phyloP scores from a whole-genome alignment of 2,888 invertebrate species.

The Eulithis testata region DNA sequence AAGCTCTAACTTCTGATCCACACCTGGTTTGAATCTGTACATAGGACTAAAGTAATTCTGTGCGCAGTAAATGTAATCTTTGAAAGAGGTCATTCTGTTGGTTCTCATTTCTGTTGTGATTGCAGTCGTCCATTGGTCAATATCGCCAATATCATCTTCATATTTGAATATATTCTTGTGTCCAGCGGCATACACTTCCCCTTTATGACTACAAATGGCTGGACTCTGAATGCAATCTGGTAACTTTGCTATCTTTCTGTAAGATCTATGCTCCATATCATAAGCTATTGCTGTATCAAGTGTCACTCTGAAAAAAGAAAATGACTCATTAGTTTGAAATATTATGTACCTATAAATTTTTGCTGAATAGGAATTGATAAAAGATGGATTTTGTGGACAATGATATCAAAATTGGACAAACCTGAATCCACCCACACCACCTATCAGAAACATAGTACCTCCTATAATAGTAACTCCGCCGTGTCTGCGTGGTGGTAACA shows the following conservation, averaged over 20 bases:
- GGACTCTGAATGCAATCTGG: slow-evolving; percentile 72
- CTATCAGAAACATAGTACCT: slow-evolving; percentile 65
- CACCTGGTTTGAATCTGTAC: slow-evolving; percentile 64
- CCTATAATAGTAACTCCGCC: slow-evolving; percentile 62
- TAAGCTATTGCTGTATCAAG: slow-evolving; percentile 64
- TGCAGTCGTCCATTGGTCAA: slow-evolving; percentile 57
- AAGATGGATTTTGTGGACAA: too few relatives aligned
- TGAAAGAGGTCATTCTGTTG: slow-evolving; percentile 62
- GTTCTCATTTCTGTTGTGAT: slow-evolving; percentile 56
- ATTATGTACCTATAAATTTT: background rate
- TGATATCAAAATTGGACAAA: slow-evolving; percentile 48
- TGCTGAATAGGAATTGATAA: too few relatives aligned
- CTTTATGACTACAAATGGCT: slow-evolving; percentile 63
- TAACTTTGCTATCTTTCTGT: slow-evolving; percentile 59
- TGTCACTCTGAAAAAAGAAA: slow-evolving; percentile 59
- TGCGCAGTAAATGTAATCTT: slow-evolving; percentile 66
- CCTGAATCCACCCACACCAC: slow-evolving; percentile 78
- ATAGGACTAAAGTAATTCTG: slow-evolving; percentile 67
- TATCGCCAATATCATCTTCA: slow-evolving; percentile 52
- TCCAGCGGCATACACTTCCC: slow-evolving; percentile 62
- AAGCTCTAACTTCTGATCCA: slow-evolving; percentile 52
- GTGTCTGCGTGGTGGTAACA: slow-evolving; percentile 66
- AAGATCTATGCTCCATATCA: slow-evolving; percentile 61
- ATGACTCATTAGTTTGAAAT: slow-evolving; percentile 8
- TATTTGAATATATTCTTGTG: slow-evolving; percentile 65